These are phyloP conservation scores for Hypsopygia costalis DNA, from an alignment of 2,888 invertebrate species.

Conservation along the genomic window DNA sequence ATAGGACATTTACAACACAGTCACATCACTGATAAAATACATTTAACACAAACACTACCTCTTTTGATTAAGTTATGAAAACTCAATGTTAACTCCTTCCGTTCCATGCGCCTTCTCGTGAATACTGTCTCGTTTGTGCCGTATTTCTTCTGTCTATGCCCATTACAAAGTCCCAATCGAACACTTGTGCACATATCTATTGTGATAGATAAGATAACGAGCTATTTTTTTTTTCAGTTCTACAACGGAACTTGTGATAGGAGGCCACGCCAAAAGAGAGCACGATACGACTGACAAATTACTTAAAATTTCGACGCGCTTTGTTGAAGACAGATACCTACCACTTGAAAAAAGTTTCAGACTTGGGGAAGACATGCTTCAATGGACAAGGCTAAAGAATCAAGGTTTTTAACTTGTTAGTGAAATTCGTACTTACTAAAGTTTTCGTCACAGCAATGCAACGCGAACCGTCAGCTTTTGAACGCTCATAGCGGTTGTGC, in stretches of 20 bases:
- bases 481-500: background rate
- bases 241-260: constrained; percentile 14
- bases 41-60: constrained; percentile 49
- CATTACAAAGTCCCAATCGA: constrained; percentile 58
- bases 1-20: constrained; percentile 5
- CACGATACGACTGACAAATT: background rate
- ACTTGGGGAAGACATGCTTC: constrained; percentile 16
- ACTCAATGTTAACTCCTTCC: constrained; percentile 68
- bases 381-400: constrained; percentile 20
- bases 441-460: background rate
- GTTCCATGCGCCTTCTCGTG: constrained; percentile 59
- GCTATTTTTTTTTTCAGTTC: constrained; percentile 32
- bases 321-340: background rate
- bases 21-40: constrained; percentile 15
- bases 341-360: constrained; percentile 8
- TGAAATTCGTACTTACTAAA: background rate
- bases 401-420: constrained; percentile 17
- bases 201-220: constrained; percentile 74
- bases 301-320: background rate
- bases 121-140: constrained; percentile 23
- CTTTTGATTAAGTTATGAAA: constrained; percentile 74
- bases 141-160: constrained; percentile 42
- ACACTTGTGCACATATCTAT: constrained; percentile 75
- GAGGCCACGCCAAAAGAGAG: constrained; percentile 3
- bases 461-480: background rate